Evolutionary conservation across 2,113 vertebrate species (phyloP).

Genomic region (Aegypius monachus): DNA sequence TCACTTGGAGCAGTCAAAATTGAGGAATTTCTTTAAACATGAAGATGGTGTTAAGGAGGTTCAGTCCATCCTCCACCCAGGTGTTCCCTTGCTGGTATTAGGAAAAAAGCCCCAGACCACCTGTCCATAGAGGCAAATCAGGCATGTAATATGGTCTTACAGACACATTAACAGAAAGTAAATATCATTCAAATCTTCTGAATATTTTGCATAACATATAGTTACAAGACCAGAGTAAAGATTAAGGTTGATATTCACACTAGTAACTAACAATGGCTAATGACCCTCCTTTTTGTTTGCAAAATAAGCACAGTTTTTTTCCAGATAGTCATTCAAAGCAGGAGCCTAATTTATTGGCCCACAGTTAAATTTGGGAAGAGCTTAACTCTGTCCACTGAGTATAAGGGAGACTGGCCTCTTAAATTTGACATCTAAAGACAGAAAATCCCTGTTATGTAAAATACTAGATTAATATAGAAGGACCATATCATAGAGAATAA

Average conservation of each 20-base stretch:
- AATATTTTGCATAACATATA: not conserved
- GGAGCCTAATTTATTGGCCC: not conserved
- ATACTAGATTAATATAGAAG: not conserved
- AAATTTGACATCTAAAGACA: not conserved
- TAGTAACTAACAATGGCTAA: not conserved
- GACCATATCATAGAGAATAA: not conserved
- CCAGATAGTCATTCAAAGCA: not conserved
- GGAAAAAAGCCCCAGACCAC: not conserved
- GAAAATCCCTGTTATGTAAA: not conserved
- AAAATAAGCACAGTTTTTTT: not conserved
- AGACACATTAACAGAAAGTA: not conserved
- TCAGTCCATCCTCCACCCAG: not conserved
- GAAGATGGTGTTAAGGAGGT: not conserved
- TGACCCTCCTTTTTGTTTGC: not conserved
- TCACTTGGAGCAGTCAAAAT: not conserved
- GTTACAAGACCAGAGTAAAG: not conserved
- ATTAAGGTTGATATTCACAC: not conserved
- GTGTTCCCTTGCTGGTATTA: not conserved
- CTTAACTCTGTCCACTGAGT: not conserved
- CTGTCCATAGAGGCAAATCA: not conserved
- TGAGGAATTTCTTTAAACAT: not conserved
- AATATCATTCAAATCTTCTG: not conserved
- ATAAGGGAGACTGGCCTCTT: not conserved
- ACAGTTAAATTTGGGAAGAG: not conserved
- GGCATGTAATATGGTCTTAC: not conserved